phyloP scores from a whole-genome alignment of 2,888 invertebrate species.

The Trachelus tabidus region DNA sequence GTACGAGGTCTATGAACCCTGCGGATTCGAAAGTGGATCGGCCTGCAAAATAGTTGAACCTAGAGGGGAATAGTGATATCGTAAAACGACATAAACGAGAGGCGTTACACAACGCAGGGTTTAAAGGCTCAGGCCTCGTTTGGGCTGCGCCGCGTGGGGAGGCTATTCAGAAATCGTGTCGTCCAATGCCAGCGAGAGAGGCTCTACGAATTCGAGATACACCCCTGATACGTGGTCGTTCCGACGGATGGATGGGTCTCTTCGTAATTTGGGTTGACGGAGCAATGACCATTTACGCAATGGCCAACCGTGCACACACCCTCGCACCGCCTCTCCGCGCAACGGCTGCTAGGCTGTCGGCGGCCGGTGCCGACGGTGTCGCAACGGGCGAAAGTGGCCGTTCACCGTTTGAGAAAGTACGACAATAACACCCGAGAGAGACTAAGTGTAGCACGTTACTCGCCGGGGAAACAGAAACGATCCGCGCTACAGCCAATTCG shows the following conservation, averaged over 20 bases:
- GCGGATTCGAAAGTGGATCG: constrained; percentile 23
- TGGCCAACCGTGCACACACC: constrained; percentile 38
- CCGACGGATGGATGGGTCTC: not conserved
- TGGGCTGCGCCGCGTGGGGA: not conserved
- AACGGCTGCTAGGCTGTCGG: constrained; percentile 25
- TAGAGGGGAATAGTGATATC: not conserved
- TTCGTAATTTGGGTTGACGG: constrained; percentile 57
- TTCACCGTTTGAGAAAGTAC: constrained; percentile 58
- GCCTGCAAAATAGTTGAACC: constrained; percentile 18
- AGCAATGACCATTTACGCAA: constrained; percentile 64
- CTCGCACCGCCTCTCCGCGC: constrained; percentile 26
- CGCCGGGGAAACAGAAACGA: not conserved
- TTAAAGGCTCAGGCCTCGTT: not conserved
- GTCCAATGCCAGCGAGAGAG: not conserved
- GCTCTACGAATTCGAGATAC: not conserved
- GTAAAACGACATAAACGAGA: not conserved
- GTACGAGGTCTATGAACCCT: constrained; percentile 17
- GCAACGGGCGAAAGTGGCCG: constrained; percentile 63
- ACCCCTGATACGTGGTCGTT: not conserved
- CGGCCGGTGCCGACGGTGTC: constrained; percentile 42
- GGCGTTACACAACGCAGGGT: not conserved
- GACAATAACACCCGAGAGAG: not conserved
- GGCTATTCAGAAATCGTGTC: not conserved
- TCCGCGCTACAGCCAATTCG: not conserved
- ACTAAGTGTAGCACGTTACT: not conserved